A percentile compares a stretch with the other conserved stretches of the same genome.
phyloP scores from a whole-genome alignment of 2,797 vertebrate genomes.

The Ataeniobius toweri region DNA sequence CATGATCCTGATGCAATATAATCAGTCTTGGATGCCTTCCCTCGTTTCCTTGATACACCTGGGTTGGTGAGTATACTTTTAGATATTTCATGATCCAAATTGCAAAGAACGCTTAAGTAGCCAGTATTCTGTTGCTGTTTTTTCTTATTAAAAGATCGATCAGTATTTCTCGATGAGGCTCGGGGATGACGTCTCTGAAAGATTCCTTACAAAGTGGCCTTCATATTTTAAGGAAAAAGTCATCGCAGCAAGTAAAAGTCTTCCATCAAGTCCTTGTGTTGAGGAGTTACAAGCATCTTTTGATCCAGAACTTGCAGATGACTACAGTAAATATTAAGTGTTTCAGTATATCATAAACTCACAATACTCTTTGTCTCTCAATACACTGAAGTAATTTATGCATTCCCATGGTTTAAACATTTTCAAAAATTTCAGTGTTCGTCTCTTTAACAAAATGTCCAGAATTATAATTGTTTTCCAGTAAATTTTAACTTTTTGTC shows the following conservation, averaged over 20 bases:
- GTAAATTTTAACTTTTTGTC: not conserved
- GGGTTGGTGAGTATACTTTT: slow-evolving; percentile 2
- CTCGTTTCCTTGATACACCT: slow-evolving; percentile 13
- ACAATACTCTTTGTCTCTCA: not conserved
- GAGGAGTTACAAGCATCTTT: slow-evolving; percentile 6
- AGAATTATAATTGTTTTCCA: slow-evolving; percentile 13
- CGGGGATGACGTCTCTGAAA: too few relatives aligned
- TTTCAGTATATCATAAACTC: not conserved
- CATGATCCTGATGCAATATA: not conserved
- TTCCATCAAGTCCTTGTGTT: not conserved
- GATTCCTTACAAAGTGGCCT: too few relatives aligned
- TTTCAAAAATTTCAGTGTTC: too few relatives aligned
- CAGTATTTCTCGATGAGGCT: too few relatives aligned
- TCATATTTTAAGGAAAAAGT: not conserved
- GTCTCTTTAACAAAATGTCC: not conserved
- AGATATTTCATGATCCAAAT: not conserved
- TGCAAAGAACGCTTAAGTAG: not conserved
- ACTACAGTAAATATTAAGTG: slow-evolving; percentile 4
- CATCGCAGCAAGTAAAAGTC: not conserved
- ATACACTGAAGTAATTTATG: not conserved
- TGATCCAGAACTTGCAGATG: not conserved
- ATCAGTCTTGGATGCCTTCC: slow-evolving; percentile 17
- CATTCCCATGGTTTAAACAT: not conserved
- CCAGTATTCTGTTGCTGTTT: slow-evolving; percentile 2
- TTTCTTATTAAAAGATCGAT: not conserved